These are phyloP conservation scores for Hypomesus transpacificus DNA, from an alignment of 2,113 vertebrate species.

Conservation along the genomic window DNA sequence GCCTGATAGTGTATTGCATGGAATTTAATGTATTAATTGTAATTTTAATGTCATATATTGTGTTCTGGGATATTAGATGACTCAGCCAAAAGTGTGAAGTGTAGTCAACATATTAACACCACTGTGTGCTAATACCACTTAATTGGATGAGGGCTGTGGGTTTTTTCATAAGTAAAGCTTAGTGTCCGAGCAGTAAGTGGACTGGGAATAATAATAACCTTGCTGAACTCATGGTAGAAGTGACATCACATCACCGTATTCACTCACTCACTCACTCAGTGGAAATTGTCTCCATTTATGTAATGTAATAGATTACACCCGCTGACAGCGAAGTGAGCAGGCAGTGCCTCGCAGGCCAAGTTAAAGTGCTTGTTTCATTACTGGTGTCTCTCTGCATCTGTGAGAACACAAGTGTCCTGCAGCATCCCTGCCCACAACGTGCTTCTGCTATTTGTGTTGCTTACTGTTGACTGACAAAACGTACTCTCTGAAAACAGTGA, in stretches of 20 bases:
- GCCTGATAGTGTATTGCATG: no score
- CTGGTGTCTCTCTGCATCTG: neutral
- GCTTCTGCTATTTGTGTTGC: neutral
- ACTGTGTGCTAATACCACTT: neutral
- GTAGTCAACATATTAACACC: neutral
- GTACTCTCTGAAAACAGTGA: neutral
- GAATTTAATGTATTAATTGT: no score
- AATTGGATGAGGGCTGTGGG: neutral
- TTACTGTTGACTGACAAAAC: neutral
- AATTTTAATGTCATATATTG: no score
- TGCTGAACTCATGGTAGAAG: neutral
- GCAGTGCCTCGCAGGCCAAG: neutral
- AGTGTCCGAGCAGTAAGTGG: neutral
- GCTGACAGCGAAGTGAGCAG: neutral
- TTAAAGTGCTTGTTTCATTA: slow-evolving; percentile 8
- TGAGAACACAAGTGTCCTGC: neutral
- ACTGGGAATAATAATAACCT: neutral
- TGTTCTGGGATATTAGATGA: no score
- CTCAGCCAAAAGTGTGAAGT: no score
- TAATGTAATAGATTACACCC: slow-evolving; percentile 4
- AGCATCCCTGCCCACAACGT: neutral
- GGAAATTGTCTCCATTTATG: slow-evolving; percentile 9
- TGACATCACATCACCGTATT: neutral
- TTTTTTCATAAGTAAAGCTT: neutral
- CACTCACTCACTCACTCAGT: neutral